Base-by-base conservation (phyloP, 2,797 vertebrate genomes). In the Rhinophrynus dorsalis region DNA sequence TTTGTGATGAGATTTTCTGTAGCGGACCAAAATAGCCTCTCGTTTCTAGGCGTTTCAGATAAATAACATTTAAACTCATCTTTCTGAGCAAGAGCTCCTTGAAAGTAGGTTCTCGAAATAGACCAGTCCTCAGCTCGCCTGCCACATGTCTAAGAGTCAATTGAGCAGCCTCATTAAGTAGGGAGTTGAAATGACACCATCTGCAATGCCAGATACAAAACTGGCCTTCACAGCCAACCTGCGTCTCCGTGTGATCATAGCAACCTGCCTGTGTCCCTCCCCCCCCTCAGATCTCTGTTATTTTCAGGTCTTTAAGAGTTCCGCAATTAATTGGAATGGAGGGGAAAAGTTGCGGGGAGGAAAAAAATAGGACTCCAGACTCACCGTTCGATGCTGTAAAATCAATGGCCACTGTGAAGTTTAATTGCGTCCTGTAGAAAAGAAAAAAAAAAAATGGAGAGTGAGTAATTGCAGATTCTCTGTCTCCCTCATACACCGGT, bases 391-490 rank as follows among this genome's bases (percentile, higher is more conserved):
- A 98, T 35, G 96, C 96, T 4, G 96, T 98, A 88, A 97, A 98
- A 87, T 98, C 96, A 18, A 98, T 98, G 42, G 96, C 96, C 6
- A 98, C 96, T 0, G 96, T 98, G 88, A 98, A 98, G 89, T 98
- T 98, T 78, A 98, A 89, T 77, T 98, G 96, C 0, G 96, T 98
- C 84, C 96, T 98, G 84, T 74, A 40, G 32, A 79, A 69, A 6
- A 50, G 15, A 18, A 35, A 30, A 18, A 60, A 60, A n/a, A 44
- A 54, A 33, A 67, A 45, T 7, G 59, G 32, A 63, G 63, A 74
- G 67, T 30, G 29, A 44, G 68, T 63, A 64, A 73, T 73, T 73
- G 54, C 35, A 26, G 54, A 65, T 66, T 20, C n/a, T 59, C 33
- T 13, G 20, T 11, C 38, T 52, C 26, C 8, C 38, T 62, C 48